phyloP scores from a whole-genome alignment of 2,797 vertebrate species.

The Pogonophryne albipinna region DNA sequence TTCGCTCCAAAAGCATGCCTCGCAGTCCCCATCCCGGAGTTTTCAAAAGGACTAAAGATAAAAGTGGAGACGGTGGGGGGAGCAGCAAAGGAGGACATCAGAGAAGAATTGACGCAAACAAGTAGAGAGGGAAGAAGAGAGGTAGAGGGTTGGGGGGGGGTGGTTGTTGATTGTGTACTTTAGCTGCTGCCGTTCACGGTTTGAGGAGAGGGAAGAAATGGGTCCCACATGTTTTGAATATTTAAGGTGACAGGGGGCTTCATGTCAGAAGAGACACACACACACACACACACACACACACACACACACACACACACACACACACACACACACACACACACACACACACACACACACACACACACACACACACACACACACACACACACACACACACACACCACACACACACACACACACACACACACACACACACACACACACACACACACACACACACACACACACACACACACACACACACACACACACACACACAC shows the following conservation, averaged over 20 bases:
- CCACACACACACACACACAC: no score
- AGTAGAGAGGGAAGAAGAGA: slow-evolving; percentile 70
- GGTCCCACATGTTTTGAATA: slow-evolving; percentile 85
- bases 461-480: no score
- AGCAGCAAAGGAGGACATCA: slow-evolving; percentile 64
- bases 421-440: no score
- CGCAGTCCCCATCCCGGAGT: slow-evolving; percentile 75
- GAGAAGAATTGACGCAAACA: slow-evolving; percentile 73
- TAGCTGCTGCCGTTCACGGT: slow-evolving; percentile 63
- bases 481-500: no score
- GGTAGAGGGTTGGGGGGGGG: slow-evolving; percentile 33
- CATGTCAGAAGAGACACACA: slow-evolving; percentile 31
- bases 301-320: no score
- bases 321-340: no score
- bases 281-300: no score
- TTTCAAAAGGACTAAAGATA: slow-evolving; percentile 84
- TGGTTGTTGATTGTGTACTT: slow-evolving; percentile 61
- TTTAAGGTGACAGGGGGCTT: slow-evolving; percentile 57
- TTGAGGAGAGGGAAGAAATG: slow-evolving; percentile 77
- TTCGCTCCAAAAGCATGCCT: slow-evolving; percentile 82
- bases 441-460: no score
- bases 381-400: no score
- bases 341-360: no score
- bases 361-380: no score
- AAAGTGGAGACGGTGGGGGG: slow-evolving; percentile 76